Conservation (phyloP, 2,888 invertebrate species). For the Apodemia zela region DNA sequence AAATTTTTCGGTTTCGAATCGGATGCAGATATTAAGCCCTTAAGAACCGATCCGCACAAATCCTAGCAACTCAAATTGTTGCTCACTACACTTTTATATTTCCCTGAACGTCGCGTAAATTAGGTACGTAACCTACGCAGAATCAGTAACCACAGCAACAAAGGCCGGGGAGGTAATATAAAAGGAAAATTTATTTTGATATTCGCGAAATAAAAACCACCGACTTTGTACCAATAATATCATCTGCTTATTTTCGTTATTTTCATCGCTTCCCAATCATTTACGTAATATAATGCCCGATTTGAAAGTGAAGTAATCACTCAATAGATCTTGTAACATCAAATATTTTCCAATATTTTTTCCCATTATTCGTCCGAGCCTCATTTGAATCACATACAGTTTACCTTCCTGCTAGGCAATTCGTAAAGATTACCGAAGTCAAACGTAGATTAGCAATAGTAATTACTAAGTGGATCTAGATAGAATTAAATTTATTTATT, state of each 20-base stretch:
- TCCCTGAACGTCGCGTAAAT: neutral
- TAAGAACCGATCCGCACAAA: no score
- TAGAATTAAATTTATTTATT: no score
- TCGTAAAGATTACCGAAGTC: no score
- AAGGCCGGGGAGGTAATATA: neutral
- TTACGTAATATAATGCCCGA: slow-evolving; percentile 58
- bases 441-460: no score
- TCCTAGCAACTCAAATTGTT: no score
- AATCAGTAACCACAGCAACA: slow-evolving; percentile 6
- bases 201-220: slow-evolving; percentile 6
- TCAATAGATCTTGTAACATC: slow-evolving; percentile 55
- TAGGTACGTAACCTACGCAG: neutral
- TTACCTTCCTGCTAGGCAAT: no score
- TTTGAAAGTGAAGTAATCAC: slow-evolving; percentile 66
- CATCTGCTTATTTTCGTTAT: slow-evolving; percentile 60
- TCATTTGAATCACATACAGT: neutral
- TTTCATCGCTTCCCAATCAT: slow-evolving; percentile 44
- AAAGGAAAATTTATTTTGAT: neutral
- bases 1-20: no score
- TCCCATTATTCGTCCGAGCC: neutral
- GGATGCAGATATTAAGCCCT: no score
- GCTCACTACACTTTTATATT: no score
- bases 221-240: slow-evolving; percentile 54
- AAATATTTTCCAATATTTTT: slow-evolving; percentile 33
- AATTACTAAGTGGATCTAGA: no score